A percentile compares a stretch with the other conserved stretches of the same genome.
These are phyloP conservation scores for Cardiocondyla obscurior DNA, from an alignment of 1,140 invertebrate species.

Conservation along the genomic window DNA sequence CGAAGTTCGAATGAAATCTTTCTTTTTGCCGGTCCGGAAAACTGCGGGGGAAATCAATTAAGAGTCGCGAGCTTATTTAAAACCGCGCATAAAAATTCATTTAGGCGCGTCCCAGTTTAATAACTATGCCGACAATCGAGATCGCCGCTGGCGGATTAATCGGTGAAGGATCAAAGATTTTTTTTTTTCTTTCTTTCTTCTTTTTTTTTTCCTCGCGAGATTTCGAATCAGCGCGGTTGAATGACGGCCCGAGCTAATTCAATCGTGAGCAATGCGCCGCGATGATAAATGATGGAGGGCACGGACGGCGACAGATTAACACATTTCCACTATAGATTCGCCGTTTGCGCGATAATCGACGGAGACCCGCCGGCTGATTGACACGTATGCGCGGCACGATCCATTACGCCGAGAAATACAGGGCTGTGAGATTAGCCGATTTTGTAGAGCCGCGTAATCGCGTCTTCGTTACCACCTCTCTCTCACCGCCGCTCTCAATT, in stretches of 20 bases:
- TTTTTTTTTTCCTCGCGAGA: conserved; percentile 12
- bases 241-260: conserved; percentile 28
- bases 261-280: conserved; percentile 27
- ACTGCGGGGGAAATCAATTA: background rate
- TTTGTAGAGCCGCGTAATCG: conserved; percentile 76
- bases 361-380: conserved; percentile 53
- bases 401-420: conserved; percentile 67
- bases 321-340: conserved; percentile 49
- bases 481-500: conserved; percentile 70
- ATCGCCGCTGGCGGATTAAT: too few relatives aligned
- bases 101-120: too few relatives aligned
- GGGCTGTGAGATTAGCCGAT: conserved; percentile 68
- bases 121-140: too few relatives aligned
- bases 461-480: conserved; percentile 66
- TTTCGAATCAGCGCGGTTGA: conserved; percentile 12
- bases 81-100: conserved; percentile 8
- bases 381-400: conserved; percentile 65
- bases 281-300: conserved; percentile 44
- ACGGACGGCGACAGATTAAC: conserved; percentile 48
- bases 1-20: conserved; percentile 9
- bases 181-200: too few relatives aligned
- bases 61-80: background rate
- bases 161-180: too few relatives aligned
- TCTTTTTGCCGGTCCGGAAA: background rate
- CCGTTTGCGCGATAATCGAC: conserved; percentile 51